Base-by-base conservation (phyloP, 2,797 vertebrate genomes). In the Leuciscus waleckii region DNA sequence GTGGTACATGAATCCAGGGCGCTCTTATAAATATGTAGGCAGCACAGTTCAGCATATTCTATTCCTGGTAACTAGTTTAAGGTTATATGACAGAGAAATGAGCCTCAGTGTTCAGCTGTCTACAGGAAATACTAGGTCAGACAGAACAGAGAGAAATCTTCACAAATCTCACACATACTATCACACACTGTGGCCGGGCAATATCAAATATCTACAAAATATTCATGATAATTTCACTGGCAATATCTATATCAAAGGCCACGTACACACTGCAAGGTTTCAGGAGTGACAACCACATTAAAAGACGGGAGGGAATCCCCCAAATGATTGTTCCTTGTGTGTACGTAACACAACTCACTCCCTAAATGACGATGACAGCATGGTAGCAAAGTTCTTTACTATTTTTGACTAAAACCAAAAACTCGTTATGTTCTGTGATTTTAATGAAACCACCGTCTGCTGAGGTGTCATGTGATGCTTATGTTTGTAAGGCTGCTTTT, bases 1-100 rank as follows among this genome's bases (percentile, higher is more conserved):
- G 56, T 19, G 51, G 67, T 11, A 39, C 29, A 21, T 35, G 68
- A 71, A 85, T 73, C 67, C 43, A 79, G 87, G 87, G 7, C 79
- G 23, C 29, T 58, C 71, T 87, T 41, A 80, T 56, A 87, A 75
- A 75, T 68, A 61, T 82, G 73, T 23, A 71, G 71, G 46, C 73
- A 85, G 65, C 73, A 78, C 58, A 69, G 71, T 54, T 85, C 86
- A 85, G 73, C 73, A 78, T 43, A 67, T 37, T 81, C 87, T 87
- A 87, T 85, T 87, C 68, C 54, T 39, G 82, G 79, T 51, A 87
- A 85, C 21, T 77, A 85, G 87, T 82, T 84, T 84, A 82, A 84
- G 71, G 82, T 76, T 81, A 49, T 74, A 49, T 79, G 86, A 73
- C 58, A 76, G 78, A 51, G 19, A 85, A 87, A 82, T 67, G 26